Conservation (phyloP, 1,140 invertebrate genomes). For the Cyrtorhinus lividipennis region DNA sequence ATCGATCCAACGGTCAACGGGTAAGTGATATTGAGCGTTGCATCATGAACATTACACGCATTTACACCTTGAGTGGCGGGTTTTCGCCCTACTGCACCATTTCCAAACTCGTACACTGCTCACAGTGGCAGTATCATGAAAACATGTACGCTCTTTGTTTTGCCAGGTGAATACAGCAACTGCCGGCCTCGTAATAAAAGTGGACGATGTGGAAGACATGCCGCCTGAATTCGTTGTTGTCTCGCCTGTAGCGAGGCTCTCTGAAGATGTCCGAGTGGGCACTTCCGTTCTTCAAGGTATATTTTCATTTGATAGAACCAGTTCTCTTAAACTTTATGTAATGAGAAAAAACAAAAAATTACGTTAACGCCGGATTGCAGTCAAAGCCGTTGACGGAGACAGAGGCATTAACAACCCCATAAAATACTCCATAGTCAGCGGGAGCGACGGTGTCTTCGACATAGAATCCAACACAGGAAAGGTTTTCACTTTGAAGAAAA, state of each 20-base stretch:
- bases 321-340: background rate
- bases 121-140: too few relatives aligned
- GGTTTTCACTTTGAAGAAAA: slow-evolving; percentile 54
- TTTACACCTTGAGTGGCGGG: too few relatives aligned
- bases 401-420: slow-evolving; percentile 80
- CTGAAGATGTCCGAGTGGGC: slow-evolving; percentile 67
- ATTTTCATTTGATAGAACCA: too few relatives aligned
- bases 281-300: slow-evolving; percentile 65
- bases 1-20: slow-evolving; percentile 63
- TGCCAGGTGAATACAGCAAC: slow-evolving; percentile 61
- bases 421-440: slow-evolving; percentile 59
- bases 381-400: slow-evolving; percentile 83
- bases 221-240: slow-evolving; percentile 78
- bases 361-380: too few relatives aligned
- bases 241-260: slow-evolving; percentile 68
- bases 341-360: too few relatives aligned
- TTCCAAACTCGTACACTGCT: too few relatives aligned
- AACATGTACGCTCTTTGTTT: background rate
- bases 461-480: slow-evolving; percentile 67
- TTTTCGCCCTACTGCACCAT: too few relatives aligned
- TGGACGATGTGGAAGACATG: slow-evolving; percentile 78
- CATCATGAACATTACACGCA: background rate
- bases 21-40: slow-evolving; percentile 26
- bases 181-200: slow-evolving; percentile 71
- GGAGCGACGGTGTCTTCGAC: slow-evolving; percentile 44